A percentile compares a stretch with the other conserved stretches of the same genome.
phyloP scores from a whole-genome alignment of 35 echinoderm and acorn worm species.

The Ophiothrix spiculata region DNA sequence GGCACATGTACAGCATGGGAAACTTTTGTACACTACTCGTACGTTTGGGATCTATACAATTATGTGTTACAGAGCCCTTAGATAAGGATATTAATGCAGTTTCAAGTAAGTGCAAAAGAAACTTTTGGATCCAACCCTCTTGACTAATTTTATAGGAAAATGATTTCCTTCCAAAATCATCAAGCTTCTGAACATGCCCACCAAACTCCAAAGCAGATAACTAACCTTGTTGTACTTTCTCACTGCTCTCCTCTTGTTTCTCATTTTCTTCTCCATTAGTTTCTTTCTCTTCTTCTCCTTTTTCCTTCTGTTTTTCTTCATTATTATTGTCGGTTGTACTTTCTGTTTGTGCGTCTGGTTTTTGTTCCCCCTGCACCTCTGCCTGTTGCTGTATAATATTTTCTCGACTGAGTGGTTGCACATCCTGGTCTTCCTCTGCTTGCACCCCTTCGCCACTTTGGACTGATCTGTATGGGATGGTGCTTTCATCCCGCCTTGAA shows the following conservation, averaged over 20 bases:
- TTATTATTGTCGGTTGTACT: background rate
- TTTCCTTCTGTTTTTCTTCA: constrained; percentile 30
- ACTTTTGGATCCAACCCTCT: too few relatives aligned
- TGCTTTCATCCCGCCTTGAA: constrained; percentile 48
- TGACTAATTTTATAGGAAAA: too few relatives aligned
- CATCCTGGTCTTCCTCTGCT: background rate
- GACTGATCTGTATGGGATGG: constrained; percentile 21
- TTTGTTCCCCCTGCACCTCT: constrained; percentile 29
- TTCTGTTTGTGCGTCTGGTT: constrained; percentile 16
- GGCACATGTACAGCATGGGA: too few relatives aligned
- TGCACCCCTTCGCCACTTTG: constrained; percentile 17
- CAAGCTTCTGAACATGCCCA: too few relatives aligned
- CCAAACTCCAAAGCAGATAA: too few relatives aligned
- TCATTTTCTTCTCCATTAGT: constrained; percentile 37
- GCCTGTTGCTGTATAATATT: constrained; percentile 11
- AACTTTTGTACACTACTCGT: too few relatives aligned
- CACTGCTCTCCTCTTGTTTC: constrained; percentile 26
- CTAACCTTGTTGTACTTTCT: too few relatives aligned
- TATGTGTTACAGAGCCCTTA: too few relatives aligned
- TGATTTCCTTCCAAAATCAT: too few relatives aligned
- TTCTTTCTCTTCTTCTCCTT: constrained; percentile 7
- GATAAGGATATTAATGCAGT: too few relatives aligned
- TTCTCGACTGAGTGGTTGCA: constrained; percentile 1
- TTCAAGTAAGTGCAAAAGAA: too few relatives aligned
- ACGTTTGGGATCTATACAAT: too few relatives aligned